Evolutionary conservation across 2,797 vertebrate species (phyloP).

Genomic region (Periophthalmus magnuspinnatus): DNA sequence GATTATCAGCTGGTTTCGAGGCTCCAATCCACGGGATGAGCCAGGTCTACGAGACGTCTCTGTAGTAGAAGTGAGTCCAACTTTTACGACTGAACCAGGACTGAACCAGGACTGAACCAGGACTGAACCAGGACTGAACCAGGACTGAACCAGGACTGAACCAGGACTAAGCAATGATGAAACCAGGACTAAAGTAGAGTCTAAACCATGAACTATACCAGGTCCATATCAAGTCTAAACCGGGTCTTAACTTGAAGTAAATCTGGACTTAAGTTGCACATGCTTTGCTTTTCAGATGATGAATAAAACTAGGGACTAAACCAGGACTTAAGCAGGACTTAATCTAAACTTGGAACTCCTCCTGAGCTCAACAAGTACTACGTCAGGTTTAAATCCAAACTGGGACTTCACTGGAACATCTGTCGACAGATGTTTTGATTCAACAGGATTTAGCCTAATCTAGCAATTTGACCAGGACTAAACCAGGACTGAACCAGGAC

Average conservation of each 20-base stretch:
- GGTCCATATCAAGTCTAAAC: background rate
- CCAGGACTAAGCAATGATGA: no score
- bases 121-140: background rate
- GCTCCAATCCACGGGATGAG: background rate
- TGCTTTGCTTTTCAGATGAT: background rate
- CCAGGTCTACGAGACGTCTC: background rate
- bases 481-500: no score
- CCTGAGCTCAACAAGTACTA: background rate
- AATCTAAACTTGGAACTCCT: background rate
- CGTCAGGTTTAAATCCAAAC: background rate
- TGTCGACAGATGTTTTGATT: background rate
- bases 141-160: background rate
- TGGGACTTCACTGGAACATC: background rate
- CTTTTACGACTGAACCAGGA: background rate
- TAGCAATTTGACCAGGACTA: background rate
- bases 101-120: background rate
- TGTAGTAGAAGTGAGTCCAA: background rate
- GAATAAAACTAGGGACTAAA: no score
- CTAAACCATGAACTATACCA: background rate
- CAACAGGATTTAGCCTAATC: no score
- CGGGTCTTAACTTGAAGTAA: background rate
- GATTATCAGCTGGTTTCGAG: conserved; percentile 1
- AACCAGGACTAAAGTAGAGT: background rate
- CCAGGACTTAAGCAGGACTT: no score
- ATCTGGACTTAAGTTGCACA: background rate